Base-by-base conservation (phyloP, 2,797 vertebrate species). In the Aphelocoma californica region DNA sequence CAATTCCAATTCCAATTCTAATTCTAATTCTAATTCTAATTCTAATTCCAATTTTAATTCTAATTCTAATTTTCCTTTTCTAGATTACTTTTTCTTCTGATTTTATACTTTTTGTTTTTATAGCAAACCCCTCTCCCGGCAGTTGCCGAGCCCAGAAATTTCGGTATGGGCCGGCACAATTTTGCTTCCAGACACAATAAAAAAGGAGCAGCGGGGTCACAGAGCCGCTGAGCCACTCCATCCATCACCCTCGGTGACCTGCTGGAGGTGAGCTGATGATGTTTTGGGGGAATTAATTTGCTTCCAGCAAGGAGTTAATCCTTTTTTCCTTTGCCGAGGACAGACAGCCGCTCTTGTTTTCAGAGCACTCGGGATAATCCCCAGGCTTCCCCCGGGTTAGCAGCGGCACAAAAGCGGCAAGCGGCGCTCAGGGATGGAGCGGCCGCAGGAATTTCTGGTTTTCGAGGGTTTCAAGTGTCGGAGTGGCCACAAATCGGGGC, bases 241-340 rank as follows among this genome's bases (percentile, higher is more conserved):
- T 3, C 29, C 38, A 38, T 38, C 38, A 38, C 58, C 58, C 74
- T 51, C 60, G 6, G 1, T 5, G 24, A 14, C 25, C 7, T 2
- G 61, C n/a, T n/a, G 45, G 6, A 29, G 85, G 71, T 14, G 50
- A 91, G n/a, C 42, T 16, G 38, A 26, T 36, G 91, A 8, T 90
- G 85, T 81, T 92, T 81, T 15, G 88, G 53, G 20, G n/a, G 73
- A 83, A 94, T 58, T 32, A 71, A 65, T 2, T 47, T 44, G 77
- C 77, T 79, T 75, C 58, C 40, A 69, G 93, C 61, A 45, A 38
- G 61, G 61, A 83, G 42, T 42, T 94, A 97, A 94, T 96, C 91
- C 88, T 5, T 86, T 86, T 60, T 44, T 2, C 4, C 75, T 42
- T 32, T 19, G 50, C 62, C 51, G 23, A 72, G 84, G 56, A 71